Percentiles rank a stretch among this genome's conserved stretches.
phyloP scores from a whole-genome alignment of 2,888 invertebrate species.

The Liodrosophila aerea region DNA sequence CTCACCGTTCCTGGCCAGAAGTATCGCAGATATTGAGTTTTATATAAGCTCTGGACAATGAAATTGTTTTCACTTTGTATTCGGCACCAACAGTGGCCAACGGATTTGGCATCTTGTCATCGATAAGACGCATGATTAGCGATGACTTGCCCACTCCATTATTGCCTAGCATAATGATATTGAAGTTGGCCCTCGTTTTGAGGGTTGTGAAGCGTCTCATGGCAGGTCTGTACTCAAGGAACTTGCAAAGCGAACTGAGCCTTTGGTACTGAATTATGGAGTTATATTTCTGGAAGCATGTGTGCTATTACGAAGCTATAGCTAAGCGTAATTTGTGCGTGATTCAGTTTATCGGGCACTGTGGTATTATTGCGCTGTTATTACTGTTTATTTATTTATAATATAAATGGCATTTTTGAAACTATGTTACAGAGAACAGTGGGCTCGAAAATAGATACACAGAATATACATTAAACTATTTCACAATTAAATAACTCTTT shows the following conservation, averaged over 20 bases:
- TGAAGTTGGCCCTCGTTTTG: neutral
- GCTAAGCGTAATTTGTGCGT: no score
- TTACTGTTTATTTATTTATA: no score
- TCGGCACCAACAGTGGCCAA: slow-evolving; percentile 26
- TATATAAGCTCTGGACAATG: neutral
- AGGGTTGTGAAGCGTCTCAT: neutral
- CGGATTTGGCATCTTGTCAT: neutral
- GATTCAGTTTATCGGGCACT: no score
- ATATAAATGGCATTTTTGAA: no score
- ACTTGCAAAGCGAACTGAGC: slow-evolving; percentile 10
- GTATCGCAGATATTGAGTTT: slow-evolving; percentile 37
- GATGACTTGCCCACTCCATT: slow-evolving; percentile 49
- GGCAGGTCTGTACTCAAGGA: slow-evolving; percentile 5
- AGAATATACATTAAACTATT: no score
- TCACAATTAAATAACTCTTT: no score
- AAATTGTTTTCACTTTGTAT: slow-evolving; percentile 1
- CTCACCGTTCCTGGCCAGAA: slow-evolving; percentile 40
- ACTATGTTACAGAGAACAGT: no score
- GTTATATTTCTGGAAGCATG: no score
- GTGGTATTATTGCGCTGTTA: no score
- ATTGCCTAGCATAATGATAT: slow-evolving; percentile 36
- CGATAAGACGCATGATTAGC: slow-evolving; percentile 12
- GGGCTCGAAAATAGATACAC: no score
- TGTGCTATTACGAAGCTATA: no score
- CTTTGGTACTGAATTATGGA: neutral